Conservation (phyloP, 2,113 vertebrate species). For the Leucoraja erinaceus region DNA sequence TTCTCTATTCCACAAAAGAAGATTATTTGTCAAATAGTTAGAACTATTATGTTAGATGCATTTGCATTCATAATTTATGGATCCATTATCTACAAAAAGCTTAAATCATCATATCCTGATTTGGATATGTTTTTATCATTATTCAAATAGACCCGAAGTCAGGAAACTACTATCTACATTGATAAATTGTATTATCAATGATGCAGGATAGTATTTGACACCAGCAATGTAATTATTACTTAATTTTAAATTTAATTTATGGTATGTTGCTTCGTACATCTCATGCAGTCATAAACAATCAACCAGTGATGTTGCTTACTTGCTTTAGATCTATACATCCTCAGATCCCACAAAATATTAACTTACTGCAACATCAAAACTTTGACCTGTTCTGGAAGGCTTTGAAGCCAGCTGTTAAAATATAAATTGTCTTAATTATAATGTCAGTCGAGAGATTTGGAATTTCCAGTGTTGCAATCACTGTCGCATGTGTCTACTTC, state of each 20-base stretch:
- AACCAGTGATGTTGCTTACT: neutral
- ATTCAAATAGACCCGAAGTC: neutral
- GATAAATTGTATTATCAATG: neutral
- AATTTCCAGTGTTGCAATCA: neutral
- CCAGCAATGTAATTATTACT: constrained; percentile 11
- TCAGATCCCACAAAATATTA: neutral
- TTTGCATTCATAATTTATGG: neutral
- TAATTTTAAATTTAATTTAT: neutral
- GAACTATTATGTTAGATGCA: neutral
- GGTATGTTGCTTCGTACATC: neutral
- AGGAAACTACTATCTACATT: neutral
- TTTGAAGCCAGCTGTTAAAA: neutral
- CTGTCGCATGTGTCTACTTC: neutral
- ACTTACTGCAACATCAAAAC: neutral
- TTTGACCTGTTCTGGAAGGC: neutral
- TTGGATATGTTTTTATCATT: neutral
- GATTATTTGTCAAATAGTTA: neutral
- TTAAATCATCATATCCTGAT: neutral
- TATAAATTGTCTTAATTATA: neutral
- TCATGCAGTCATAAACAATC: neutral
- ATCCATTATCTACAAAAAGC: neutral
- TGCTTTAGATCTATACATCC: neutral
- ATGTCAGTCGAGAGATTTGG: neutral
- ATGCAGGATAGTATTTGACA: neutral
- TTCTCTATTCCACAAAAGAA: neutral